Base-by-base conservation (phyloP, 2,797 vertebrate genomes). In the Gadopsis bispinosus region DNA sequence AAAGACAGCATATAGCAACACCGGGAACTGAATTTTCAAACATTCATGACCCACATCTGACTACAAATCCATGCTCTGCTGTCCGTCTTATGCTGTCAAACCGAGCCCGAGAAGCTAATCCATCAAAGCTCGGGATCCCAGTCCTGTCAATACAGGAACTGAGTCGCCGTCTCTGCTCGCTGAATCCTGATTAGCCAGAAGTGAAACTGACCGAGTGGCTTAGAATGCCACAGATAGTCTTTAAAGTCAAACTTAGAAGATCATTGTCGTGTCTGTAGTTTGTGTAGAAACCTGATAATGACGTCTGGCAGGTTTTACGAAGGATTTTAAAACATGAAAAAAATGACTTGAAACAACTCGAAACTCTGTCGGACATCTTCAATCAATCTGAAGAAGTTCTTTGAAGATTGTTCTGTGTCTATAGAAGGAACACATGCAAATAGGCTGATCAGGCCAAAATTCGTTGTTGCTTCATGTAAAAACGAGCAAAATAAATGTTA, bases 41-140 rank as follows among this genome's bases (percentile, higher is more conserved):
- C 2, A 6, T n/a, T 68, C 22, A 41, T 45, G 63, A 77, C 33
- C 54, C 58, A 71, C 59, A 84, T 85, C 11, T 74, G 58, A 73
- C 7, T 22, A 45, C 77, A 86, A 79, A 86, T 84, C 78, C n/a
- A 66, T 60, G 41, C 76, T 83, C 50, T 55, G 73, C 71, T 86
- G 1, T 39, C 11, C 0, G 2, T 37, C 13, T 50, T 83, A 43
- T 73, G 16, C 58, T 80, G 61, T 64, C 10, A 76, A 77, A 75
- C 31, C 0, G 7, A 83, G 33, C 26, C n/a, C 10, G 26, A 74
- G 60, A 73, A 65, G 65, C 7, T 51, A 61, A 76, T 58, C 45
- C 64, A 76, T 88, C 75, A 85, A 86, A 86, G 72, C 20, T 26
- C 2, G 12, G 65, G 56, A 79, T 76, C 45, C 35, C 62, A 53